These are phyloP conservation scores for Apogon talboti DNA, from an alignment of 2,797 vertebrate species.

Conservation along the genomic window DNA sequence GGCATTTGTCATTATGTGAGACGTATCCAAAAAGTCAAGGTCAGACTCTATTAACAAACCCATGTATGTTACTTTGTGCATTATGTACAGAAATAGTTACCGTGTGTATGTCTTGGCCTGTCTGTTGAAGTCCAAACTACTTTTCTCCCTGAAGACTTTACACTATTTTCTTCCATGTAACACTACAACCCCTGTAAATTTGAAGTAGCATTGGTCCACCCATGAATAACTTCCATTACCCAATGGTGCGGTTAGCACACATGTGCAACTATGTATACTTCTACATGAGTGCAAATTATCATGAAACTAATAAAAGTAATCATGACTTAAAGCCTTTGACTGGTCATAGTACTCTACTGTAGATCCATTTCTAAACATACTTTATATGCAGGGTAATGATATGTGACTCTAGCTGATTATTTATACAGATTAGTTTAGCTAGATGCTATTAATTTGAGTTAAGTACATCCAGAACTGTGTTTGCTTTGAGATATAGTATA, in stretches of 20 bases:
- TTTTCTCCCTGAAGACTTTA: neutral
- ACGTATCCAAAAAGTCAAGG: no score
- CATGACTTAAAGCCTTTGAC: constrained; percentile 11
- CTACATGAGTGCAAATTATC: neutral
- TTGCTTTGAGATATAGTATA: constrained; percentile 2
- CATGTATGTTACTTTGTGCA: no score
- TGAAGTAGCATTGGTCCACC: constrained; percentile 22
- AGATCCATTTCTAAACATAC: constrained; percentile 28
- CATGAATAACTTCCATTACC: constrained; percentile 20
- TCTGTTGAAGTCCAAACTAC: no score
- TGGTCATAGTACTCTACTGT: constrained; percentile 11
- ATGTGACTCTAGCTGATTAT: constrained; percentile 58
- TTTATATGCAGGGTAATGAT: constrained; percentile 34
- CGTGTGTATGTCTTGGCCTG: no score
- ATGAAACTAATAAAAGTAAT: constrained; percentile 30
- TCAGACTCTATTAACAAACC: no score
- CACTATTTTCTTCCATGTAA: constrained; percentile 34
- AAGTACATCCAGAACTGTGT: constrained; percentile 48
- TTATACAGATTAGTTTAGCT: constrained; percentile 41
- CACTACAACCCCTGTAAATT: constrained; percentile 24
- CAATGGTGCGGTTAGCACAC: constrained; percentile 21
- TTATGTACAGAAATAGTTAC: no score
- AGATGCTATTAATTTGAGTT: constrained; percentile 44
- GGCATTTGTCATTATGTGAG: no score
- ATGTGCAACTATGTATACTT: neutral